Evolutionary conservation across 2,113 vertebrate genomes (phyloP).

Genomic region (Oncorhynchus gorbuscha): DNA sequence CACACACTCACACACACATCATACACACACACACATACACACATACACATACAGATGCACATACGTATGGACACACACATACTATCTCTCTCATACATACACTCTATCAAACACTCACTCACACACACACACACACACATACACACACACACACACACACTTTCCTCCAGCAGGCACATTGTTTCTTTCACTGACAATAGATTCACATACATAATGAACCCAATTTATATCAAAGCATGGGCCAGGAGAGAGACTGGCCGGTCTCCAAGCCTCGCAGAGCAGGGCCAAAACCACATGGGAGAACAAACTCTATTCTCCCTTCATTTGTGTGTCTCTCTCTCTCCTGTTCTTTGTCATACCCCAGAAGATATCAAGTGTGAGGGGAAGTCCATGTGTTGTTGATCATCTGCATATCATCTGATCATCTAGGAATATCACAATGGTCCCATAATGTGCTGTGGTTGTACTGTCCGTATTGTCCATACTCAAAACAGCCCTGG

Average conservation of each 20-base stretch:
- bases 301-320: constrained; percentile 59
- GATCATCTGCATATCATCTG: constrained; percentile 63
- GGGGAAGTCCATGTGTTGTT: constrained; percentile 69
- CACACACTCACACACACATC: background rate
- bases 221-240: constrained; percentile 71
- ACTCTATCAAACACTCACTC: constrained; percentile 1
- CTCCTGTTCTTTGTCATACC: constrained; percentile 64
- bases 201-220: constrained; percentile 74
- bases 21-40: background rate
- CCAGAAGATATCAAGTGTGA: constrained; percentile 66
- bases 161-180: constrained; percentile 54
- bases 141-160: constrained; percentile 17
- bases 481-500: constrained; percentile 24
- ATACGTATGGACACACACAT: background rate
- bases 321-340: constrained; percentile 25
- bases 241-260: constrained; percentile 56
- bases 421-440: constrained; percentile 52
- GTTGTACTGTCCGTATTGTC: constrained; percentile 48
- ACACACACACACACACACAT: constrained; percentile 20
- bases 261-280: constrained; percentile 60
- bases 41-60: background rate
- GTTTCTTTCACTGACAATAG: constrained; percentile 69
- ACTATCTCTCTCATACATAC: background rate
- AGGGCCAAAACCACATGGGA: constrained; percentile 70
- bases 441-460: constrained; percentile 63